phyloP scores from a whole-genome alignment of 2,888 invertebrate species.

The Biston betularia region DNA sequence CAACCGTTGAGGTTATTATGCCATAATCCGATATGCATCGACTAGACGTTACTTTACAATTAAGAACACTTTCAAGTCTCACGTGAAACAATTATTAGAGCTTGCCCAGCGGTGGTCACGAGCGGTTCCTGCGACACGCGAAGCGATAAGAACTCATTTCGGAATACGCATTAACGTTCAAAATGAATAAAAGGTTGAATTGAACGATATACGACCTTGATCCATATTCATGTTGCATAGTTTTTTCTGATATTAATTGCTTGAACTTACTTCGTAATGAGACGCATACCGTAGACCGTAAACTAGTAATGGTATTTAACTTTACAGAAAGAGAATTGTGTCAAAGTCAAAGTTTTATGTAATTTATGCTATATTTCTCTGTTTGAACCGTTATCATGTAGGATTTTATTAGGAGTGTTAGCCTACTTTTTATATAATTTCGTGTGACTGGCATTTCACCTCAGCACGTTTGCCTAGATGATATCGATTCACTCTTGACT shows the following conservation, averaged over 20 bases:
- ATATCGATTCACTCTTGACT: no score
- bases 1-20: conserved; percentile 56
- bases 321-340: conserved; percentile 48
- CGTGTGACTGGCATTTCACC: no score
- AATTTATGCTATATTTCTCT: conserved; percentile 23
- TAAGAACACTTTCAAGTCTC: conserved; percentile 66
- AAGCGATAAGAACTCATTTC: conserved; percentile 73
- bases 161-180: conserved; percentile 68
- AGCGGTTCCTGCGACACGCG: conserved; percentile 62
- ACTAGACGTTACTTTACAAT: conserved; percentile 62
- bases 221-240: conserved; percentile 60
- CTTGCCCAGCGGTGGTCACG: conserved; percentile 60
- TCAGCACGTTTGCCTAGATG: no score
- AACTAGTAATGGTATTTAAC: conserved; percentile 40
- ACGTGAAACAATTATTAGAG: conserved; percentile 73
- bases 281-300: conserved; percentile 41
- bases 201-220: conserved; percentile 65
- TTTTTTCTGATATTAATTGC: conserved; percentile 49
- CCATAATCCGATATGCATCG: conserved; percentile 73
- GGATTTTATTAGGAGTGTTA: neutral
- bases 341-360: conserved; percentile 51
- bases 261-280: conserved; percentile 36
- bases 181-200: conserved; percentile 66
- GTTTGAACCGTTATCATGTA: neutral
- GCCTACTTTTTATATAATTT: neutral